Conservation (phyloP, 2,113 vertebrate species). For the Chaenocephalus aceratus region DNA sequence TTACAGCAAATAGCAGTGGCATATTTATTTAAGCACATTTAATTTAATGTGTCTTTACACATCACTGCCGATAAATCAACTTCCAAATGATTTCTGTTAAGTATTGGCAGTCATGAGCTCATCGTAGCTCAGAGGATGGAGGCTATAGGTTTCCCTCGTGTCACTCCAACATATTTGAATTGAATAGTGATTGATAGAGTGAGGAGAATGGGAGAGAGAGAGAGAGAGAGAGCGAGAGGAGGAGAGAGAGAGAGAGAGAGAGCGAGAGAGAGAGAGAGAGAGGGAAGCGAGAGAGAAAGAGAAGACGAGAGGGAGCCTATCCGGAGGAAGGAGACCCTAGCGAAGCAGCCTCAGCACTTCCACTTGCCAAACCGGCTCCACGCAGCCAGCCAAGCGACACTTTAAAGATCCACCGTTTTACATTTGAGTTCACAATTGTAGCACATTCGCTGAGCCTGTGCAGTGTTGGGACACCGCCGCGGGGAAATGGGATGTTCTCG, state of each 20-base stretch:
- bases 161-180: conserved; percentile 60
- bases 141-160: conserved; percentile 31
- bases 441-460: conserved; percentile 15
- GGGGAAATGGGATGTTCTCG: conserved; percentile 55
- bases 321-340: conserved; percentile 67
- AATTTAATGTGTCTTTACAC: conserved; percentile 56
- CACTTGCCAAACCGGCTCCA: conserved; percentile 66
- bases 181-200: conserved; percentile 64
- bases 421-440: conserved; percentile 17
- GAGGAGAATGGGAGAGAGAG: conserved; percentile 16
- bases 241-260: conserved; percentile 30
- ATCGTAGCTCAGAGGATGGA: conserved; percentile 29
- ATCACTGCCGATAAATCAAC: conserved; percentile 51
- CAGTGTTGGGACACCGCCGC: conserved; percentile 16
- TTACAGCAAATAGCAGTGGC: conserved; percentile 13
- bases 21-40: conserved; percentile 35
- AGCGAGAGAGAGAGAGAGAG: conserved; percentile 25
- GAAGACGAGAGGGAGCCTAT: conserved; percentile 44
- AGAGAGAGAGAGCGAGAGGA: conserved; percentile 33
- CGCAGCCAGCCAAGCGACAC: conserved; percentile 46
- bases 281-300: no score
- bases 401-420: conserved; percentile 6
- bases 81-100: conserved; percentile 48
- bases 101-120: conserved; percentile 39
- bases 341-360: conserved; percentile 65